Evolutionary conservation across 2,113 vertebrate genomes (phyloP).

Genomic region (Conger conger): DNA sequence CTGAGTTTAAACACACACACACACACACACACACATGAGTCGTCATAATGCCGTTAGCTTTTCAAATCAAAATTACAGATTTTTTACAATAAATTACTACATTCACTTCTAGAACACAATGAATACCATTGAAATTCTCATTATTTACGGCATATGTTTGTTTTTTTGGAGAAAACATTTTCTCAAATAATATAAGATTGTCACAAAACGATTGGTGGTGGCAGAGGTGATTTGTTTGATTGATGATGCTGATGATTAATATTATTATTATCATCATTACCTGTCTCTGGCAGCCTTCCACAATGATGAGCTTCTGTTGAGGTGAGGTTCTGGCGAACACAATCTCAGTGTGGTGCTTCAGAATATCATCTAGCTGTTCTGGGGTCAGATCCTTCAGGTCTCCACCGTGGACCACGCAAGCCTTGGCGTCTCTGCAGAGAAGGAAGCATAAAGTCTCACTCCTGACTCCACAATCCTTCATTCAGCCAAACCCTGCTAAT

Average conservation of each 20-base stretch:
- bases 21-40: background rate
- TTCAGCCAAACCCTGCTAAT: background rate
- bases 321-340: conserved; percentile 91
- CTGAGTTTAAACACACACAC: conserved; percentile 50
- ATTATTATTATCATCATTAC: conserved; percentile 49
- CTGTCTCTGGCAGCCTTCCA: conserved; percentile 93
- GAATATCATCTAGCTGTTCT: conserved; percentile 85
- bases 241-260: no score
- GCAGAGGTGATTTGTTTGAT: no score
- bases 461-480: background rate
- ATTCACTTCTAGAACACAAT: no score
- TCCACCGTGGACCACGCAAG: conserved; percentile 86
- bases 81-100: no score
- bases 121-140: no score
- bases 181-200: no score
- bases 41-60: no score
- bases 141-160: no score
- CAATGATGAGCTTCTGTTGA: conserved; percentile 92
- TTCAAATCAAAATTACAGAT: no score
- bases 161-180: no score
- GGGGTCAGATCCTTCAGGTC: conserved; percentile 85
- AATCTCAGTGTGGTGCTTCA: conserved; percentile 88
- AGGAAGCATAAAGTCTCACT: background rate
- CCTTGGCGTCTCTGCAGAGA: conserved; percentile 84
- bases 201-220: no score